Percentiles rank a stretch among this genome's conserved stretches.
Conservation (phyloP, 1,140 invertebrate genomes). For the Danaus melanippus region DNA sequence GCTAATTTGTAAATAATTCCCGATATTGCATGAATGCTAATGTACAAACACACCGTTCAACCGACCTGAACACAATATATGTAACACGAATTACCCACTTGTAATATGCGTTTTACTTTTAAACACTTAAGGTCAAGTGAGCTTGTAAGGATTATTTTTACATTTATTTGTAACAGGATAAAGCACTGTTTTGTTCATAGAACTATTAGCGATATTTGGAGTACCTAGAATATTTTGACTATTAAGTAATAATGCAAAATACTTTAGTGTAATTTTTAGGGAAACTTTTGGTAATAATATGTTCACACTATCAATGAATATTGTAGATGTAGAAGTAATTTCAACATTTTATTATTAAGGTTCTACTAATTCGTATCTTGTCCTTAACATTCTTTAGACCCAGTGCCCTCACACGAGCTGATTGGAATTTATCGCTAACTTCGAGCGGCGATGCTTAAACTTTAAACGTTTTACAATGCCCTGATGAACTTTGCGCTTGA, state of each 20-base stretch:
- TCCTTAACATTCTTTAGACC: conserved; percentile 40
- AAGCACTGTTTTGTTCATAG: no score
- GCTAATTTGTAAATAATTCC: no score
- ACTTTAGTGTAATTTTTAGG: no score
- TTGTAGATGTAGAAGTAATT: no score
- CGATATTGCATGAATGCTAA: not conserved
- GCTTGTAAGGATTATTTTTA: not conserved
- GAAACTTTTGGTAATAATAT: no score
- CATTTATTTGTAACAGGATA: no score
- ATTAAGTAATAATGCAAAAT: no score
- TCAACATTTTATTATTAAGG: no score
- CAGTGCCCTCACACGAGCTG: conserved; percentile 44
- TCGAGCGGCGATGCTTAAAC: conserved; percentile 24
- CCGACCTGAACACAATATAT: conserved; percentile 27
- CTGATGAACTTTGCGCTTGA: conserved; percentile 23
- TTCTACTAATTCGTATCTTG: conserved; percentile 2
- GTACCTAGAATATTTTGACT: no score
- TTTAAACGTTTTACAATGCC: conserved; percentile 26
- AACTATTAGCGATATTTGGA: no score
- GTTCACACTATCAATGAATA: no score
- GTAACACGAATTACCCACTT: conserved; percentile 30
- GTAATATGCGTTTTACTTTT: conserved; percentile 30
- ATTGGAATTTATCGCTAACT: conserved; percentile 56
- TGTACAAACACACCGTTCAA: conserved; percentile 27
- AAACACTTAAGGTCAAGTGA: conserved; percentile 35